These are phyloP conservation scores for Alces alces DNA, from an alignment of 2,113 vertebrate genomes.

Conservation along the genomic window DNA sequence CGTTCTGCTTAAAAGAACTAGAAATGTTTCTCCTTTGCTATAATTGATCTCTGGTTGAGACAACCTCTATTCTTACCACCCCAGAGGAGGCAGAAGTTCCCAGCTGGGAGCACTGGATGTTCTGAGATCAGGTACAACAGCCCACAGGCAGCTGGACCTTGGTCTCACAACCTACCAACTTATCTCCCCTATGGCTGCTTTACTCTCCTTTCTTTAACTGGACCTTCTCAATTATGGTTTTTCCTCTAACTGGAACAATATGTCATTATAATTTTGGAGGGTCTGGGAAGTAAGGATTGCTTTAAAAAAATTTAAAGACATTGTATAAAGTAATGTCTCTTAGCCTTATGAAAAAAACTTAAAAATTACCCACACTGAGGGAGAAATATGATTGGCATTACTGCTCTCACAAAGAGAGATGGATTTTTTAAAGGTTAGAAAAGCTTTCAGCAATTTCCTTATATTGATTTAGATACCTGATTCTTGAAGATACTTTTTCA, in stretches of 20 bases:
- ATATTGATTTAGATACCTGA: neutral
- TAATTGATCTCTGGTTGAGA: neutral
- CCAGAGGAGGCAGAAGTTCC: neutral
- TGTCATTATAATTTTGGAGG: neutral
- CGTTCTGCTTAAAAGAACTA: neutral
- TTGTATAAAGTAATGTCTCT: neutral
- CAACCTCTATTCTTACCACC: neutral
- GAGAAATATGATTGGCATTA: conserved; percentile 11
- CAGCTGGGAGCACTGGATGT: neutral
- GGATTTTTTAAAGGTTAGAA: neutral
- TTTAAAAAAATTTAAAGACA: neutral
- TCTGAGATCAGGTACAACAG: neutral
- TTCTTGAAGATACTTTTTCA: conserved; percentile 19
- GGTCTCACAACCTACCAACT: neutral
- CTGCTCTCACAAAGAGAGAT: neutral
- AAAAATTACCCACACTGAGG: neutral
- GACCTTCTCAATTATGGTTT: neutral
- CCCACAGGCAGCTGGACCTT: neutral
- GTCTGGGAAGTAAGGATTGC: neutral
- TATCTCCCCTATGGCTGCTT: neutral
- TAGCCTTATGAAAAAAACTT: conserved; percentile 16
- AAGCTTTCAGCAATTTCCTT: conserved; percentile 7
- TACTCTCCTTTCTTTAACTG: neutral
- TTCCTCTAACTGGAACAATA: neutral
- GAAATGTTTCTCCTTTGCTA: neutral